Evolutionary conservation across 2,797 vertebrate species (phyloP), one percentile per base, ranked within the genome.

Genomic region (Myotis findleyi): DNA sequence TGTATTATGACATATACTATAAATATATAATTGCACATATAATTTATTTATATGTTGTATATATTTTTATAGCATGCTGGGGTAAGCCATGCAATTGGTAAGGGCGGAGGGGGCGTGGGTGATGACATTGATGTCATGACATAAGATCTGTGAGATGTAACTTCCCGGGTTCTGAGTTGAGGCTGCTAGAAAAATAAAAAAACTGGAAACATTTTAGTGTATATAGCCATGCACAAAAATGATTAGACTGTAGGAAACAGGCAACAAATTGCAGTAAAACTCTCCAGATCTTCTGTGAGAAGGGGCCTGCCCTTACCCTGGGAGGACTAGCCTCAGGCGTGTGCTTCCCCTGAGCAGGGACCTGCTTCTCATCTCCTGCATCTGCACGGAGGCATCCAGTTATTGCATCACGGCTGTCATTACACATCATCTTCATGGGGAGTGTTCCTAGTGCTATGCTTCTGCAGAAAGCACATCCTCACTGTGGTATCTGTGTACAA

Each of bases 331-430:
- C 57, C 25, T 62, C 25, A 30, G 57, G 57, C 12, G 5, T 62
- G 25, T 62, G 4, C 59, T 76, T 73, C 66, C 47, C 4, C 25
- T 20, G 13, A 51, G 30, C 7, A 47, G 38, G 18, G 14, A 53
- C 62, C 18, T 55, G 82, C 23, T n/a, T 57, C 55, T 91, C 6
- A 30, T 30, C 7, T 30, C 33, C 13, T 2, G 30, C 20, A 36
- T n/a, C n/a, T 53, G 8, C 1, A 4, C 8, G 64, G 5, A n/a
- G 17, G n/a, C 55, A 8, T 13, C 11, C 13, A 69, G 0, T 33
- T 89, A 30, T 33, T 62, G 7, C 79, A 21, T 53, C 75, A 18
- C 0, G 0, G 41, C 33, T 47, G 9, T 38, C 71, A n/a, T 41
- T 80, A 30, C 16, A 4, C 2, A 44, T 36, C n/a, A 41, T 25